Percentiles rank a stretch among this genome's conserved stretches.
These are phyloP conservation scores for Gymnobelideus leadbeateri DNA, from an alignment of 2,113 vertebrate species.

Conservation along the genomic window DNA sequence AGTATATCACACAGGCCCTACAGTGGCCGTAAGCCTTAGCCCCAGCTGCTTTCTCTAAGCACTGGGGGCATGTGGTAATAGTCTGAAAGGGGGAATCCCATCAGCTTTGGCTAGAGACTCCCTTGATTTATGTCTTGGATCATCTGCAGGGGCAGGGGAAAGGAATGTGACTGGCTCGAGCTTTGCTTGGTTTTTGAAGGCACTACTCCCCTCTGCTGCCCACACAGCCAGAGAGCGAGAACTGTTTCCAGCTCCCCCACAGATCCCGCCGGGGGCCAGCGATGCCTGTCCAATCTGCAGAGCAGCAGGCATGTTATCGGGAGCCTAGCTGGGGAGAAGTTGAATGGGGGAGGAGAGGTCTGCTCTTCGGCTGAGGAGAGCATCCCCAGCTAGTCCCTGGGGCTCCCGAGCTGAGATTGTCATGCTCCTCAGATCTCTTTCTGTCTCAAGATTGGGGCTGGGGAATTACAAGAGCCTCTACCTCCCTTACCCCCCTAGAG, in stretches of 20 bases:
- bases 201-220: conserved; percentile 61
- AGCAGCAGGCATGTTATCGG: not conserved
- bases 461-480: not conserved
- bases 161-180: conserved; percentile 40
- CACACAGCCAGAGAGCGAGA: conserved; percentile 63
- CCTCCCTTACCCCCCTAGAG: not conserved
- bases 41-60: not conserved
- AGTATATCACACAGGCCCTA: not conserved
- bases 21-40: not conserved
- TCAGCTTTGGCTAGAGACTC: not conserved
- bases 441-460: not conserved
- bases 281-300: conserved; percentile 32
- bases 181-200: conserved; percentile 54
- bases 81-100: not conserved
- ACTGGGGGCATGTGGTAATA: accelerated
- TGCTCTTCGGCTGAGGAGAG: not conserved
- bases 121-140: not conserved
- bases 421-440: conserved; percentile 2
- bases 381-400: not conserved
- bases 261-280: conserved; percentile 23
- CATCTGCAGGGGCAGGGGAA: not conserved
- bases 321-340: not conserved
- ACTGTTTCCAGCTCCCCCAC: conserved; percentile 55
- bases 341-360: not conserved
- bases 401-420: not conserved